Evolutionary conservation across 2,888 invertebrate genomes (phyloP).

Genomic region (Scaptomyza flava): DNA sequence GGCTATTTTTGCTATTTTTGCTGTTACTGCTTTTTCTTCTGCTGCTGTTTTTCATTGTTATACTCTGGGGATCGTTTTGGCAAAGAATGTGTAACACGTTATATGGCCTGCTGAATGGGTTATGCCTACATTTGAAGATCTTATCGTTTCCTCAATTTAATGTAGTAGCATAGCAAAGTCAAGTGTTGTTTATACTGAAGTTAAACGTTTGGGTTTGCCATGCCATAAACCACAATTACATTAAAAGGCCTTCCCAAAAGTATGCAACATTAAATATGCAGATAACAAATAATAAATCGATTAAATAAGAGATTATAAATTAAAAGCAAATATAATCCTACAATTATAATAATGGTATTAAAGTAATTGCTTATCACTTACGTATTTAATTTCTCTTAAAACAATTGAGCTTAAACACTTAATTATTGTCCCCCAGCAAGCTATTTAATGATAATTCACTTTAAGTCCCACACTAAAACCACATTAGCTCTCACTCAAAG

Average conservation of each 20-base stretch:
- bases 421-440: not conserved
- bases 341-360: too few species aligned
- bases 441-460: not conserved
- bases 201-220: not conserved
- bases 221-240: not conserved
- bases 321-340: too few species aligned
- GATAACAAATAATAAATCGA: not conserved
- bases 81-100: not conserved
- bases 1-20: conserved; percentile 8
- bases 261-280: conserved; percentile 24
- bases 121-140: conserved; percentile 9
- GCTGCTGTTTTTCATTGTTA: conserved; percentile 21
- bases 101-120: conserved; percentile 29
- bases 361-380: too few species aligned
- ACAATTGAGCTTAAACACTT: not conserved
- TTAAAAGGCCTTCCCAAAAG: conserved; percentile 28
- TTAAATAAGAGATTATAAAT: not conserved
- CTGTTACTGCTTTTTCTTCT: not conserved
- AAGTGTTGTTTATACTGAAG: not conserved
- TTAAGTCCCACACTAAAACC: not conserved
- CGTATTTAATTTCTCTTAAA: not conserved
- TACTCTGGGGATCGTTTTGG: conserved; percentile 16
- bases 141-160: not conserved
- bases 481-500: conserved; percentile 32
- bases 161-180: not conserved